Evolutionary conservation across 2,888 invertebrate genomes (phyloP).

Genomic region (Diploptera punctata): DNA sequence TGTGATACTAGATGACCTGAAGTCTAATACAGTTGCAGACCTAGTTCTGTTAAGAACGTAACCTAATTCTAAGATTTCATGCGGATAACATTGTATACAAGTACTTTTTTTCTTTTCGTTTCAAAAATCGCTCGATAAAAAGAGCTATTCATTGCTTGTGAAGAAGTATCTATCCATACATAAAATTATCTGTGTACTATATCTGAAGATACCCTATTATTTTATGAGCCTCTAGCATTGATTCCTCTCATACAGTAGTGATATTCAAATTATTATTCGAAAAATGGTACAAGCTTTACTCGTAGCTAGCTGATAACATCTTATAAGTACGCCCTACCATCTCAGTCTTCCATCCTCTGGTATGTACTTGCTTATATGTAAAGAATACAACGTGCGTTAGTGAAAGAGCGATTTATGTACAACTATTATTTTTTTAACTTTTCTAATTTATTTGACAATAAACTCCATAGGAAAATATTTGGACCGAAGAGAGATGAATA

Average conservation of each 20-base stretch:
- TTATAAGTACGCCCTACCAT: constrained; percentile 1
- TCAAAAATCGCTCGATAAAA: neutral
- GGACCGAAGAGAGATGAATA: too few relatives aligned
- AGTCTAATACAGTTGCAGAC: too few relatives aligned
- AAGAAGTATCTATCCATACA: neutral
- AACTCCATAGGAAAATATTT: too few relatives aligned
- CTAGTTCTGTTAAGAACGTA: too few relatives aligned
- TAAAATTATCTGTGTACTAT: constrained; percentile 6
- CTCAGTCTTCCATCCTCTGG: neutral
- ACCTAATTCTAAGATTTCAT: constrained; percentile 1
- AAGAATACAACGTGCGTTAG: neutral
- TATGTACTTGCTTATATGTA: neutral
- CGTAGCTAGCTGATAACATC: neutral
- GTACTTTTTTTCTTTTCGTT: neutral
- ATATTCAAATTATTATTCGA: constrained; percentile 16
- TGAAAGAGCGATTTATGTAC: neutral
- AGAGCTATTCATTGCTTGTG: constrained; percentile 2
- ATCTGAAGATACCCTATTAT: neutral
- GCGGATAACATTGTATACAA: neutral
- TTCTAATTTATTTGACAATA: too few relatives aligned
- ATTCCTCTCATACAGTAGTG: constrained; percentile 7
- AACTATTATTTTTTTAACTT: too few relatives aligned
- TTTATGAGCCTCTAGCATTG: constrained; percentile 10
- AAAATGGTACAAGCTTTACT: constrained; percentile 8
- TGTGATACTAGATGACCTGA: too few relatives aligned